Conservation (phyloP, 1,140 invertebrate genomes). For the Drosophila eugracilis region DNA sequence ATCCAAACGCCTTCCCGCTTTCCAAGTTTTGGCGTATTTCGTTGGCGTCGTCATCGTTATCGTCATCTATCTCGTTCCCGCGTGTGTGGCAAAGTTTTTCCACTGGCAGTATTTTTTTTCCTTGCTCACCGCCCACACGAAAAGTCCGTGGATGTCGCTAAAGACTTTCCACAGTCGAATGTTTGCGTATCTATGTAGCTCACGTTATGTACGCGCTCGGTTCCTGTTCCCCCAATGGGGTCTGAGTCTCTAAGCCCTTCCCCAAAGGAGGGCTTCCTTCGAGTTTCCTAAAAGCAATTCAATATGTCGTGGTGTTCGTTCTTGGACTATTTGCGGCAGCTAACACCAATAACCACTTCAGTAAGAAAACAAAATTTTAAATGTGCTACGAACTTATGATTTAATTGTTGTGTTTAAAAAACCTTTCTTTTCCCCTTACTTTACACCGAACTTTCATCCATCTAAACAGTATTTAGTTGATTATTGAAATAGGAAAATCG, state of each 20-base stretch:
- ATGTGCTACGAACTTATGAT: too few species aligned
- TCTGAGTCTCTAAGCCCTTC: slow-evolving; percentile 47
- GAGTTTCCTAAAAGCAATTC: not conserved
- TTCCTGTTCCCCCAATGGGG: slow-evolving; percentile 45
- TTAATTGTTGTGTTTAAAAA: too few species aligned
- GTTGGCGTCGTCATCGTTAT: slow-evolving; percentile 50
- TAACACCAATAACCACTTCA: not conserved
- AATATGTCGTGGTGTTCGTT: not conserved
- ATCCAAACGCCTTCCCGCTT: not conserved
- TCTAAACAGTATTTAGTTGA: too few species aligned
- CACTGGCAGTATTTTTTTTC: slow-evolving; percentile 64
- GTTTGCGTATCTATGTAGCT: slow-evolving; percentile 21
- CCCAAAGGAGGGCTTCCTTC: not conserved
- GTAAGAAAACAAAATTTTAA: too few species aligned
- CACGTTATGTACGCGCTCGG: slow-evolving; percentile 54
- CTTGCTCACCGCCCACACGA: slow-evolving; percentile 61
- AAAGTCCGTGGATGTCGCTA: slow-evolving; percentile 69
- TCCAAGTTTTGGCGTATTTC: slow-evolving; percentile 17
- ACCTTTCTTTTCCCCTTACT: too few species aligned
- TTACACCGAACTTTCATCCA: too few species aligned
- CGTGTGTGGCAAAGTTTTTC: slow-evolving; percentile 75
- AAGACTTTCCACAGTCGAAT: slow-evolving; percentile 40
- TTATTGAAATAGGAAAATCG: too few species aligned
- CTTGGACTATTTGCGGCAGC: not conserved
- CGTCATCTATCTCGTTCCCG: slow-evolving; percentile 71